Conservation (phyloP, 2,888 invertebrate genomes). For the Agonopterix alstromeriana region DNA sequence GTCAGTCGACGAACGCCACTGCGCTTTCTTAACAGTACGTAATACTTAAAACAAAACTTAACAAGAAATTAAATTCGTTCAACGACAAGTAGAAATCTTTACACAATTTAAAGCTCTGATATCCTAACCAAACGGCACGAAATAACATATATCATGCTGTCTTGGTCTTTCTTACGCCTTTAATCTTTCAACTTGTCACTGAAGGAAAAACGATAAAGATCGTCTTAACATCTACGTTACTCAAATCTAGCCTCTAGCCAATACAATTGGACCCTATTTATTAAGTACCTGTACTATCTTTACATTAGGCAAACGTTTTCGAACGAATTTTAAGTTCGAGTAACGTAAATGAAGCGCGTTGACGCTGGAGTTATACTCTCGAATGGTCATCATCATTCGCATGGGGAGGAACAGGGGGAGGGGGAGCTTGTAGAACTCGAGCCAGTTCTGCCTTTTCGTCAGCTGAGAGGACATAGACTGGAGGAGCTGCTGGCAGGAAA, state of each 20-base stretch:
- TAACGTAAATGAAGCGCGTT: slow-evolving; percentile 14
- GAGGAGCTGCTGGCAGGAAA: slow-evolving; percentile 79
- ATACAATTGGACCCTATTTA: slow-evolving; percentile 51
- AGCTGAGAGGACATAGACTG: slow-evolving; percentile 82
- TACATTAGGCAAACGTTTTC: slow-evolving; percentile 1
- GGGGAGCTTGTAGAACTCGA: slow-evolving; percentile 54
- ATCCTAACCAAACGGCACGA: too few relatives aligned
- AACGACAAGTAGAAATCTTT: slow-evolving; percentile 11
- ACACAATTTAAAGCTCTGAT: neutral
- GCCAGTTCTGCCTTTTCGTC: slow-evolving; percentile 78
- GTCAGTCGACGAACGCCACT: slow-evolving; percentile 43
- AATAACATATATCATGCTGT: too few relatives aligned
- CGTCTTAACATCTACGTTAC: slow-evolving; percentile 32
- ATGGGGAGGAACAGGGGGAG: slow-evolving; percentile 41
- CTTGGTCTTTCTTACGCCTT: too few relatives aligned
- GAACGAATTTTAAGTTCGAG: slow-evolving; percentile 6
- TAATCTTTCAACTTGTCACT: slow-evolving; percentile 9
- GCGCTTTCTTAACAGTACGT: slow-evolving; percentile 36
- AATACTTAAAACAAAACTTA: slow-evolving; percentile 25
- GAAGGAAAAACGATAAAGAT: slow-evolving; percentile 7
- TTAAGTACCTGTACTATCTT: slow-evolving; percentile 41
- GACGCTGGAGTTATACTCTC: slow-evolving; percentile 38
- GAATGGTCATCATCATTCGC: slow-evolving; percentile 34
- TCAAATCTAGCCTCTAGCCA: slow-evolving; percentile 35
- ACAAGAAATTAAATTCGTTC: slow-evolving; percentile 15